A percentile compares a stretch with the other conserved stretches of the same genome.
These are phyloP conservation scores for Thereva unica DNA, from an alignment of 2,888 invertebrate genomes.

Conservation along the genomic window DNA sequence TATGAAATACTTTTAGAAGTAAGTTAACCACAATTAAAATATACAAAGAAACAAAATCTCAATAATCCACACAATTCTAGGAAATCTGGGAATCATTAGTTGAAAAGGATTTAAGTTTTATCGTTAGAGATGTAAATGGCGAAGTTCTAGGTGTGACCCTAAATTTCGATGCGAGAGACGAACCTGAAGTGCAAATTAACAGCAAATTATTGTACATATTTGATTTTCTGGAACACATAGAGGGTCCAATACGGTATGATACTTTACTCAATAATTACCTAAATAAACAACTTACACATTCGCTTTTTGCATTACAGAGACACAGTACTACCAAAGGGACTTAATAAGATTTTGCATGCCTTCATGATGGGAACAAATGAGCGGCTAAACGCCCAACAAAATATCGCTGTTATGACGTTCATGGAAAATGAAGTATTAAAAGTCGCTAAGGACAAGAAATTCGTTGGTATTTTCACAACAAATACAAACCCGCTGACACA, in stretches of 20 bases:
- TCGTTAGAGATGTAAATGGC: conserved; percentile 64
- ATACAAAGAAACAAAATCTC: neutral
- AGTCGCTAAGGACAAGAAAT: conserved; percentile 68
- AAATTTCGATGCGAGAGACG: conserved; percentile 81
- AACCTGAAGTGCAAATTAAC: conserved; percentile 71
- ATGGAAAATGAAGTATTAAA: conserved; percentile 76
- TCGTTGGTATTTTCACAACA: conserved; percentile 79
- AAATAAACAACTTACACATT: neutral
- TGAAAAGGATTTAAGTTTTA: conserved; percentile 73
- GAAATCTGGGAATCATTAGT: conserved; percentile 73
- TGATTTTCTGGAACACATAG: conserved; percentile 76
- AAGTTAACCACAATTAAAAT: conserved; percentile 37
- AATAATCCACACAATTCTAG: conserved; percentile 43
- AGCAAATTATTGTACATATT: conserved; percentile 74
- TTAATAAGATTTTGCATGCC: conserved; percentile 75
- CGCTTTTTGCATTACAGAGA: conserved; percentile 56
- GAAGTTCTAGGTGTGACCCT: conserved; percentile 70
- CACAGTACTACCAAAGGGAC: conserved; percentile 65
- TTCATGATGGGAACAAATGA: conserved; percentile 86
- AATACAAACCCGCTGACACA: conserved; percentile 88
- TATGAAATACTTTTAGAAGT: conserved; percentile 69
- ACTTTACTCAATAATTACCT: conserved; percentile 13
- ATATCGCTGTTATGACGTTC: conserved; percentile 76
- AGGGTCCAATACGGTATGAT: conserved; percentile 70
- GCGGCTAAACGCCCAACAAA: conserved; percentile 69